Evolutionary conservation across 2,888 invertebrate species (phyloP).

Genomic region (Andrena minutula): DNA sequence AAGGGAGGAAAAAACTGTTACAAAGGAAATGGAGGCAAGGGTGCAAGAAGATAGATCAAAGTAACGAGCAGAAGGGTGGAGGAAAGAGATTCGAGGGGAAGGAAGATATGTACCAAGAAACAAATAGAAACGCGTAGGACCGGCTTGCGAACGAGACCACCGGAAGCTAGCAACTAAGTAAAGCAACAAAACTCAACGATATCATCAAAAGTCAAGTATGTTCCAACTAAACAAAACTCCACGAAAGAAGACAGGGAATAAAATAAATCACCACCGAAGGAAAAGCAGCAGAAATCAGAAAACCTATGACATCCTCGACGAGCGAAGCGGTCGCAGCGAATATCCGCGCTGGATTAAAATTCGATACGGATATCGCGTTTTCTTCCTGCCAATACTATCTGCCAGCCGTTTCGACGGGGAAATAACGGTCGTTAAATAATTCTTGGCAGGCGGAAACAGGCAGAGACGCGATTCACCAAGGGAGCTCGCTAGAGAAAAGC

Average conservation of each 20-base stretch:
- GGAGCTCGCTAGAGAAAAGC: constrained; percentile 14
- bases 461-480: not conserved
- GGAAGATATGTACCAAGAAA: not conserved
- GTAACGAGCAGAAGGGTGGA: constrained; percentile 2
- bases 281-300: not conserved
- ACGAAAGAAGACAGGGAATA: too few relatives aligned
- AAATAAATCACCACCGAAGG: not conserved
- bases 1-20: constrained; percentile 10
- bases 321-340: not conserved
- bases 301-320: not conserved
- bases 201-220: too few relatives aligned
- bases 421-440: constrained; percentile 52
- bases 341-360: constrained; percentile 40
- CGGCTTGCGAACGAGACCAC: not conserved
- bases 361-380: constrained; percentile 47
- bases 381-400: constrained; percentile 42
- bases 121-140: not conserved
- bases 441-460: constrained; percentile 30
- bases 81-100: constrained; percentile 5
- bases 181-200: too few relatives aligned
- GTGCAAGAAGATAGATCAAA: constrained; percentile 29
- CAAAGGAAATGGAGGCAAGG: constrained; percentile 27
- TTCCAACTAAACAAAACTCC: too few relatives aligned
- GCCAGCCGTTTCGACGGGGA: constrained; percentile 27
- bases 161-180: not conserved